Base-by-base conservation (phyloP, 2,888 invertebrate species). In the Iphiclides podalirius region DNA sequence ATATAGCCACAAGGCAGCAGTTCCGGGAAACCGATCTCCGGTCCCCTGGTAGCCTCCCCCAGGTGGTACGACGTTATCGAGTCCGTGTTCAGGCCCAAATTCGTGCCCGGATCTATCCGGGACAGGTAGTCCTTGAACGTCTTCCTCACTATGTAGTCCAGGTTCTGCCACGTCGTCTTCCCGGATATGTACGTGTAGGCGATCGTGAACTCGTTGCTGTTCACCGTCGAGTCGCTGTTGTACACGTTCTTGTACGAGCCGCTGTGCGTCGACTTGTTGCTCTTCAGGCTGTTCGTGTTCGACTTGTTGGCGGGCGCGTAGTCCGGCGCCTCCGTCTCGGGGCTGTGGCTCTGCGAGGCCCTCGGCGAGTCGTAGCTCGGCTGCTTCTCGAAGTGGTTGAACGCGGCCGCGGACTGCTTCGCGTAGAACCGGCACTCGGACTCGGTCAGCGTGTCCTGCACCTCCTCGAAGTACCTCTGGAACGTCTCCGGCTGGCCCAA, bases 91-190 rank as follows among this genome's bases (percentile, higher is more conserved):
- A 94, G 73, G 1, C 97, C 97, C 50, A 98, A 89, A 76, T 95
- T 96, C 37, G 96, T 95, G 11, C 95, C 95, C 0, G 97, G 96
- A 86, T 99, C 99, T 63, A 99, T 94, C 66, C 97, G 92, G 36
- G 96, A 93, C 46, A 97, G 91, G 80, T 98, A 98, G 68, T 98
- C 98, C 79, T 98, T 98, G 78, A 98, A 98, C 44, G 96, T 94
- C 78, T 96, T 94, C 65, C 96, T 91, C 55, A 98, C 95, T 62
- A 95, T 94, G 64, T 95, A 95, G 83, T 98, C 98, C 67, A 98
- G 89, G 71, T 96, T 94, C 74, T 97, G 96, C 98, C 98, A 98
- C 51, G 95, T 96, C 0, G 97, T 97, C 78, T 97, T 96, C 52
- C 96, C 95, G 60, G 96, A 96, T 56, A 98, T 95, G 68, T 94